phyloP scores from a whole-genome alignment of 64 coral and sea anemone genomes.

The Catalaphyllia jardinei region DNA sequence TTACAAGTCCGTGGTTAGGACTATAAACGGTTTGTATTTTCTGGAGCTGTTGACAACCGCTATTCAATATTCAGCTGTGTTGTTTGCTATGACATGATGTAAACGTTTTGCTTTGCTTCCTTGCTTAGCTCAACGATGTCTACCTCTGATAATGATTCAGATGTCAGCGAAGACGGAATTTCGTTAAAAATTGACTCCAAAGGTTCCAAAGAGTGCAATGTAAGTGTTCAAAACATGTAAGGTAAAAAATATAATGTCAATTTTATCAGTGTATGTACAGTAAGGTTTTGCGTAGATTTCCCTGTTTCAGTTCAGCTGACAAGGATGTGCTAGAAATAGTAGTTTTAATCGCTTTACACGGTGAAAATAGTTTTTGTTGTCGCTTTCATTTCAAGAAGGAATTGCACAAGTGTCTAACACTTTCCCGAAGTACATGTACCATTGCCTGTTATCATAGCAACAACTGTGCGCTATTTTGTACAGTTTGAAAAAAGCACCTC shows the following conservation, averaged over 20 bases:
- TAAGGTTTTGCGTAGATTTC: too few relatives aligned
- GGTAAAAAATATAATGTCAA: too few relatives aligned
- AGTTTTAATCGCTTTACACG: neutral
- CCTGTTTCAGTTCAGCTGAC: too few relatives aligned
- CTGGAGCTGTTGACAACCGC: neutral
- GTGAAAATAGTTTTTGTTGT: neutral
- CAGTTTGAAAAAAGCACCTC: too few relatives aligned
- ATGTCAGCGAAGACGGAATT: constrained; percentile 71
- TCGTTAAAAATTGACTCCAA: constrained; percentile 59
- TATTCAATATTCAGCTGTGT: neutral
- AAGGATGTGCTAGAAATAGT: too few relatives aligned
- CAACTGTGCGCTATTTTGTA: too few relatives aligned
- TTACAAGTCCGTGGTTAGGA: neutral
- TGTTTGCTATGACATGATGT: neutral
- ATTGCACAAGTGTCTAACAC: neutral
- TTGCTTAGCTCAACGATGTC: constrained; percentile 31
- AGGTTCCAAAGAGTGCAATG: constrained; percentile 26
- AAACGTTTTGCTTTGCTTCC: constrained; percentile 1
- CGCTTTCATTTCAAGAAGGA: neutral
- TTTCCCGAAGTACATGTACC: too few relatives aligned
- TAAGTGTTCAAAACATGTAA: neutral
- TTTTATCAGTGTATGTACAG: too few relatives aligned
- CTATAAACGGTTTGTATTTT: constrained; percentile 22
- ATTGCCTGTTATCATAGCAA: too few relatives aligned
- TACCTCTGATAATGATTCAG: constrained; percentile 61